These are phyloP conservation scores for Terrapene triunguis DNA, from an alignment of 2,113 vertebrate genomes.

Conservation along the genomic window DNA sequence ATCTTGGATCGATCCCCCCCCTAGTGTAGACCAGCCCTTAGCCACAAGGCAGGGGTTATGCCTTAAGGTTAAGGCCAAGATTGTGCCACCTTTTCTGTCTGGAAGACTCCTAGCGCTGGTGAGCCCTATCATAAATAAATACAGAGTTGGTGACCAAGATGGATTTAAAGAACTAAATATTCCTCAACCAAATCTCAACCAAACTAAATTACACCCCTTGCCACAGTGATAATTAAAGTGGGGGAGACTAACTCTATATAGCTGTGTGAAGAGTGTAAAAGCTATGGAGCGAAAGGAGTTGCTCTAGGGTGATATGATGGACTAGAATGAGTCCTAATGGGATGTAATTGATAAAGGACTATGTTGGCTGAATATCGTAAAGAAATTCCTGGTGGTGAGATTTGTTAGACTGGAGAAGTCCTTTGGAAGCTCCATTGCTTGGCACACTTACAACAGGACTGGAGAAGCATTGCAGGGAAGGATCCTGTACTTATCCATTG, in stretches of 20 bases:
- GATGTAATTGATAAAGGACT: neutral
- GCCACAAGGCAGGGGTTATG: fast-evolving
- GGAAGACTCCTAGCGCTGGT: fast-evolving
- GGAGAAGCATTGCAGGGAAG: neutral
- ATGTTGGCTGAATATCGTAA: neutral
- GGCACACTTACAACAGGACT: neutral
- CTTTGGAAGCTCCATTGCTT: neutral
- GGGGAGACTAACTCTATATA: neutral
- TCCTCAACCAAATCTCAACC: neutral
- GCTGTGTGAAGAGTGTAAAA: neutral
- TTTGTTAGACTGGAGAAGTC: neutral
- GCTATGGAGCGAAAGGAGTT: neutral
- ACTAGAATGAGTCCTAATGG: neutral
- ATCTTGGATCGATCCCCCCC: too few species aligned
- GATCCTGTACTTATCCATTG: neutral
- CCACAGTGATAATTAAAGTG: neutral
- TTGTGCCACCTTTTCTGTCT: fast-evolving
- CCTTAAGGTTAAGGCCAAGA: neutral
- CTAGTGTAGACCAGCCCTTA: neutral
- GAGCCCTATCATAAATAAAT: fast-evolving
- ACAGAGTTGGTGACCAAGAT: neutral
- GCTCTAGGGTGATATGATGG: neutral
- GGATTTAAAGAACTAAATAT: neutral
- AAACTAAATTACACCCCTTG: neutral
- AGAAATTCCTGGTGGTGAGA: neutral